Evolutionary conservation across 2,113 vertebrate genomes (phyloP).

Genomic region (Emydocephalus ijimae): DNA sequence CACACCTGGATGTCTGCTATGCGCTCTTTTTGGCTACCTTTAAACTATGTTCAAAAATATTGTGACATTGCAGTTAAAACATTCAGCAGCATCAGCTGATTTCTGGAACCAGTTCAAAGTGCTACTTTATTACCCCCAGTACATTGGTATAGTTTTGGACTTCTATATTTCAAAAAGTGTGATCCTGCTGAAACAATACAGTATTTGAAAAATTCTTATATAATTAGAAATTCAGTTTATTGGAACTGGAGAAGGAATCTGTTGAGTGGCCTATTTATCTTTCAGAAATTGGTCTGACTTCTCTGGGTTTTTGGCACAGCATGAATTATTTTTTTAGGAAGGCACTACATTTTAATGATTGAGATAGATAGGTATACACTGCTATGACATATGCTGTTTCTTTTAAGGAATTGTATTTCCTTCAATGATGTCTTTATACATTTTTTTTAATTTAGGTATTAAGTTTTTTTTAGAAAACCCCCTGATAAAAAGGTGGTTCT

Average conservation of each 20-base stretch:
- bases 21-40: background rate
- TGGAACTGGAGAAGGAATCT: too few relatives aligned
- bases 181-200: background rate
- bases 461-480: background rate
- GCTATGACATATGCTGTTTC: background rate
- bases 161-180: background rate
- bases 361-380: background rate
- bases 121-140: background rate
- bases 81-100: background rate
- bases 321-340: background rate
- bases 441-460: background rate
- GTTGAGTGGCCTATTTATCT: background rate
- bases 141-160: background rate
- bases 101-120: background rate
- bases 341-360: background rate
- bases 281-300: background rate
- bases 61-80: background rate
- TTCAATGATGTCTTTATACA: background rate
- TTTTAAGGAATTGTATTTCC: background rate
- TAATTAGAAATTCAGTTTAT: background rate
- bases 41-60: background rate
- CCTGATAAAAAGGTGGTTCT: background rate
- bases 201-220: background rate
- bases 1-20: background rate
- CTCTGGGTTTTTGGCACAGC: background rate